Conservation (phyloP, 2,797 vertebrate genomes). For the Poecilia velifera region DNA sequence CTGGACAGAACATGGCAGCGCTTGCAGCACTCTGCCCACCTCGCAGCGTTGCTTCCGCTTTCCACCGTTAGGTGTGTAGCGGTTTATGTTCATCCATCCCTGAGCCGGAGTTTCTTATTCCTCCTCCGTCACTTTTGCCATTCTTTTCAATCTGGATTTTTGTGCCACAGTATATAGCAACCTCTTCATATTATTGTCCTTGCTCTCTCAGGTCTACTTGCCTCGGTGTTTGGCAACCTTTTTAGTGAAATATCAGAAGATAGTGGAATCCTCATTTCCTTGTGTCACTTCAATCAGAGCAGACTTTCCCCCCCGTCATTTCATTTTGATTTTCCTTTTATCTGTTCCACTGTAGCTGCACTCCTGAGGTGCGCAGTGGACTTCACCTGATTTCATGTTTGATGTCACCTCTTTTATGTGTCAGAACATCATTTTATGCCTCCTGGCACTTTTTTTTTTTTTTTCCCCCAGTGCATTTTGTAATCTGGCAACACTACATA, state of each 20-base stretch:
- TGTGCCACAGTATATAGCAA: slow-evolving; percentile 31
- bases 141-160: slow-evolving; percentile 45
- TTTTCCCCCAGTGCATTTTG: not conserved
- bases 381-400: slow-evolving; percentile 21
- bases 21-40: slow-evolving; percentile 44
- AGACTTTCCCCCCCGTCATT: slow-evolving; percentile 15
- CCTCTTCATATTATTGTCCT: slow-evolving; percentile 51
- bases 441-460: not conserved
- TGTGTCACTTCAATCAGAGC: slow-evolving; percentile 26
- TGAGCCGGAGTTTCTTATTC: slow-evolving; percentile 46
- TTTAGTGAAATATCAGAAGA: slow-evolving; percentile 39
- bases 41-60: slow-evolving; percentile 21
- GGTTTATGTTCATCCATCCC: slow-evolving; percentile 35
- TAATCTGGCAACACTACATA: not conserved
- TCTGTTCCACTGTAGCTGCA: slow-evolving; percentile 15
- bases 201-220: slow-evolving; percentile 32
- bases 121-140: slow-evolving; percentile 26
- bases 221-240: slow-evolving; percentile 28
- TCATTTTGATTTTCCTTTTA: slow-evolving; percentile 38
- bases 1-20: slow-evolving; percentile 34
- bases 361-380: slow-evolving; percentile 8
- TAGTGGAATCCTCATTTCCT: slow-evolving; percentile 34
- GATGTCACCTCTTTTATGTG: slow-evolving; percentile 9
- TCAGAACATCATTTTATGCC: slow-evolving; percentile 10
- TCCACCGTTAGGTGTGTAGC: slow-evolving; percentile 26